Conservation (phyloP, 2,113 vertebrate genomes). For the Gavia stellata region DNA sequence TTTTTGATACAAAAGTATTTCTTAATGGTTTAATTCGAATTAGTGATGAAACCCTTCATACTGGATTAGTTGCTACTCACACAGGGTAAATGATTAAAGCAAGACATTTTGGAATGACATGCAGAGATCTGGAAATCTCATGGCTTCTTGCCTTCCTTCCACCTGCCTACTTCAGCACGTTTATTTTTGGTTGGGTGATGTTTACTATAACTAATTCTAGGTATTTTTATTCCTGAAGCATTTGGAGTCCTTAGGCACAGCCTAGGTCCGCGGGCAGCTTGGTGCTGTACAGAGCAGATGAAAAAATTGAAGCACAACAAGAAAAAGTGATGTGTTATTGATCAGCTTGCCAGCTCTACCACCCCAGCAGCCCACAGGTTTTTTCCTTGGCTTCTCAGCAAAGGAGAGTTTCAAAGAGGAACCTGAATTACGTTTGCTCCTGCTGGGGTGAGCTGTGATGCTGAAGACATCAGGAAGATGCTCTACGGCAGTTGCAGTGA, state of each 20-base stretch:
- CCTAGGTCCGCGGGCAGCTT: fast-evolving
- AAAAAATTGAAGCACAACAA: not conserved
- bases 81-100: not conserved
- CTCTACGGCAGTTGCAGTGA: not conserved
- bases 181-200: not conserved
- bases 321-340: not conserved
- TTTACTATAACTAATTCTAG: not conserved
- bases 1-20: not conserved
- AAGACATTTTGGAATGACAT: not conserved
- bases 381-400: not conserved
- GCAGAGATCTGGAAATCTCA: not conserved
- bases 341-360: not conserved
- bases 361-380: not conserved
- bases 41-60: not conserved
- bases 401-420: not conserved
- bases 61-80: not conserved
- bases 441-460: not conserved
- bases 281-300: not conserved
- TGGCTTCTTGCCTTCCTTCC: not conserved
- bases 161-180: not conserved
- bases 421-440: not conserved
- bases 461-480: not conserved
- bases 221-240: not conserved
- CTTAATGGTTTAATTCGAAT: not conserved
- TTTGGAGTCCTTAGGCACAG: not conserved